Evolutionary conservation across 1,140 invertebrate species (phyloP), one percentile per base, ranked within the genome.

Genomic region (Brachionus calyciflorus): DNA sequence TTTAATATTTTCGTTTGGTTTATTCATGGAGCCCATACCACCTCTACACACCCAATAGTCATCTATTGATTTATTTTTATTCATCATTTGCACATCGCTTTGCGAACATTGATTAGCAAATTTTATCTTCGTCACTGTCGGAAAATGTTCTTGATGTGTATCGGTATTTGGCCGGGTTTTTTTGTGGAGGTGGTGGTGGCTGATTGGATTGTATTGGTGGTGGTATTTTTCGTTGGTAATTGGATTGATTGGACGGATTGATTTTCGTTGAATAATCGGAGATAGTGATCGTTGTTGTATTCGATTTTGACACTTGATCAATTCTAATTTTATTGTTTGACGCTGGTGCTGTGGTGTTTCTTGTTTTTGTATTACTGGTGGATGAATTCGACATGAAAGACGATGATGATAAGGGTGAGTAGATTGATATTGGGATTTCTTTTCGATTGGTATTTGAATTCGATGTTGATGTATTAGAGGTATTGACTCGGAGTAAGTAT

Each of bases 401-500:
- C 2, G 60, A 65, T 26, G 60, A 65, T 9, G 60, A 65, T 37
- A 65, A 41, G 9, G 60, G 60, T 21, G 60, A 65, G 28, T 65
- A 65, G 60, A 65, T 65, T 65, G 60, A 44, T 19, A 65, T 65
- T 17, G 60, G 60, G 12, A 65, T 65, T 44, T 65, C 60, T 28
- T 65, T 65, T 65, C 60, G n/a, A 65, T 65, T 65, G 60, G 60
- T 9, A 65, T 65, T 65, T 65, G 60, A 44, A 44, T 65, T 44
- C 60, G 60, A 44, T 65, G 60, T 21, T 65, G 60, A 14, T 37
- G 60, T 33, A 60, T 60, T 60, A 60, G 21, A 44, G 60, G 60
- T 65, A 44, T 65, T 65, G 40, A 65, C 17, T 41, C 21, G 17
- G 6, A 65, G 37, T 37, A 65, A 14, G 24, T 65, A 65, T 21